Evolutionary conservation across 1,140 invertebrate species (phyloP), one percentile per base, ranked within the genome.

Genomic region (Hylaeus volcanicus): DNA sequence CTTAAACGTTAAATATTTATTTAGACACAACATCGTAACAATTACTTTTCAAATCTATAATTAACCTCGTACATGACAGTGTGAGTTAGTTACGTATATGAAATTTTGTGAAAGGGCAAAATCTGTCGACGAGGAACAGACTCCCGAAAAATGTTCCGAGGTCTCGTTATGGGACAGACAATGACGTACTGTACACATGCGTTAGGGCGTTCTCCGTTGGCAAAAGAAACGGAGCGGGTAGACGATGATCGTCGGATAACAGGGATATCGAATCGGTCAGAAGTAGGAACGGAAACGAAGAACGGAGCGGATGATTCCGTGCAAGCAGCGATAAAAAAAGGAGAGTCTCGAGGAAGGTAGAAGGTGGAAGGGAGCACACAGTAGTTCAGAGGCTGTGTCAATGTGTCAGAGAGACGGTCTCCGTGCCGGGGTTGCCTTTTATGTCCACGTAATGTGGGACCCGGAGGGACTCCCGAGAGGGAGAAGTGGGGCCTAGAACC

Each of bases 341-440:
- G 79, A 71, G 70, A 70, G 71, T 75, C 71, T 69, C 26, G n/a
- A n/a, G n/a, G n/a, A n/a, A n/a, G 39, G 45, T 48, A 66, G 8
- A 61, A 65, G 60, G 14, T 14, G 45, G 39, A 41, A 60, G 55
- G 43, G 58, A 45, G 43, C 26, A 56, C 55, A 39, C 55, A 60
- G 58, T 61, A 81, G 63, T 64, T 86, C 82, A 53, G 74, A 77
- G 83, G 86, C 58, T 75, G 83, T 79, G 86, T 88, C 87, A 86
- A 88, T 86, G 87, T 88, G 87, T 88, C 87, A 88, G 87, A 85
- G 86, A 87, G 77, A 65, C 74, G 65, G 66, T 85, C 63, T 56
- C 69, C 63, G 55, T 53, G 64, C 74, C 66, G 72, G 74, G 78
- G 84, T 87, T 88, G 74, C 87, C 88, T 88, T 88, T 88, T 88